These are phyloP conservation scores for Chondrilla cf. caribensis DNA, from an alignment of 37 sponge, comb jelly and placozoan species.

Conservation along the genomic window DNA sequence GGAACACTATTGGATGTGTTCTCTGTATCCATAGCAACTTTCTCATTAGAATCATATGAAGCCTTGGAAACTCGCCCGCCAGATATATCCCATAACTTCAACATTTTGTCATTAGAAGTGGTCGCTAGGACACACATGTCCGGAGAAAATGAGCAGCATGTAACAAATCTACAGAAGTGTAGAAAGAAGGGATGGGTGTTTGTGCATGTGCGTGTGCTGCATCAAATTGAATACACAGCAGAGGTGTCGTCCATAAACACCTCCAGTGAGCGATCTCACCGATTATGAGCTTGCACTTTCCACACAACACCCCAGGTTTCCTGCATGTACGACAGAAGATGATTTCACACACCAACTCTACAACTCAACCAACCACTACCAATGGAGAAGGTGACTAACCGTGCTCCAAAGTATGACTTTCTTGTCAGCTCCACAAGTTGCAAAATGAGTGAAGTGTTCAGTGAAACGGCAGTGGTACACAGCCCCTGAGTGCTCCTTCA, in stretches of 20 bases:
- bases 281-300: conserved; percentile 1
- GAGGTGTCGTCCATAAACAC: too few species aligned
- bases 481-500: conserved; percentile 30
- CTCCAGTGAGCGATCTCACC: neutral
- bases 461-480: conserved; percentile 46
- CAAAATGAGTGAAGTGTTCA: neutral
- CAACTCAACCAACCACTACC: too few species aligned
- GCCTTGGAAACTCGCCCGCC: neutral
- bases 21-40: neutral
- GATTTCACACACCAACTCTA: too few species aligned
- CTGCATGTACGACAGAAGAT: neutral
- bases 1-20: neutral
- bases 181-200: neutral
- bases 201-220: neutral
- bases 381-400: too few species aligned
- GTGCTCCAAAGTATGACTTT: conserved; percentile 44
- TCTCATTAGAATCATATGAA: neutral
- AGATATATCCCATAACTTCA: conserved; percentile 49
- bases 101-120: conserved; percentile 55
- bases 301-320: conserved; percentile 7
- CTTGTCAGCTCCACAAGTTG: conserved; percentile 53
- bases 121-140: conserved; percentile 39
- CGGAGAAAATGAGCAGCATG: conserved; percentile 61
- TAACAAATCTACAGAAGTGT: conserved; percentile 47
- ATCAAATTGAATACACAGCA: neutral